Evolutionary conservation across 2,113 vertebrate species (phyloP).

Genomic region (Nestor notabilis): DNA sequence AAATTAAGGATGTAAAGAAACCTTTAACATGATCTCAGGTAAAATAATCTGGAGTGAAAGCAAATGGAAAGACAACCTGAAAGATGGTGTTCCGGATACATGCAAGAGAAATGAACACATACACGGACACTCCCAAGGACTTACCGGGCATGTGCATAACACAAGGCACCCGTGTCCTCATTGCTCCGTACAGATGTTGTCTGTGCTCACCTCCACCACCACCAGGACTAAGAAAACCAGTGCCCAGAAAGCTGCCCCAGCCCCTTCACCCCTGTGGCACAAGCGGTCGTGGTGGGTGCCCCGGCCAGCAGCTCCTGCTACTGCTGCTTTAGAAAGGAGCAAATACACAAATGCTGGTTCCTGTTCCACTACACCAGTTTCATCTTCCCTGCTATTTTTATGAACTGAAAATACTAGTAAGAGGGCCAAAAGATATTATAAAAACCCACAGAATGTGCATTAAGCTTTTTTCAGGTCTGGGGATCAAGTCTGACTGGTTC

Average conservation of each 20-base stretch:
- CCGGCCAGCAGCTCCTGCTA: not conserved
- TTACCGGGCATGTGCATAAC: fast-evolving
- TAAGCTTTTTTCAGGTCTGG: not conserved
- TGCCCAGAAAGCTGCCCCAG: not conserved
- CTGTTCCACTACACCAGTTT: not conserved
- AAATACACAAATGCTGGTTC: not conserved
- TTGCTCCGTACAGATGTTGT: not conserved
- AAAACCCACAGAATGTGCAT: not conserved
- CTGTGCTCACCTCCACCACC: not conserved
- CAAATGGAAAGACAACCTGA: not conserved
- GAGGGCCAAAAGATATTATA: not conserved
- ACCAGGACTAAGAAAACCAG: fast-evolving
- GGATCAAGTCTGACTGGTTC: not conserved
- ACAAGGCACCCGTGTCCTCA: fast-evolving
- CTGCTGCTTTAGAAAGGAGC: not conserved
- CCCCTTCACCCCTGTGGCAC: not conserved
- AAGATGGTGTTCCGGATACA: not conserved
- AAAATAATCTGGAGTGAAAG: not conserved
- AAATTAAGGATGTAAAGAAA: not conserved
- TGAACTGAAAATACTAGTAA: not conserved
- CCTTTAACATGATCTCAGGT: not conserved
- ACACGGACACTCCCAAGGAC: not conserved
- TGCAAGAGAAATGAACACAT: not conserved
- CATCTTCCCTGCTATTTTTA: not conserved
- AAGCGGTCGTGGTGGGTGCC: not conserved